These are phyloP conservation scores for Whitmania pigra DNA, from an alignment of 1,140 invertebrate species.

Conservation along the genomic window DNA sequence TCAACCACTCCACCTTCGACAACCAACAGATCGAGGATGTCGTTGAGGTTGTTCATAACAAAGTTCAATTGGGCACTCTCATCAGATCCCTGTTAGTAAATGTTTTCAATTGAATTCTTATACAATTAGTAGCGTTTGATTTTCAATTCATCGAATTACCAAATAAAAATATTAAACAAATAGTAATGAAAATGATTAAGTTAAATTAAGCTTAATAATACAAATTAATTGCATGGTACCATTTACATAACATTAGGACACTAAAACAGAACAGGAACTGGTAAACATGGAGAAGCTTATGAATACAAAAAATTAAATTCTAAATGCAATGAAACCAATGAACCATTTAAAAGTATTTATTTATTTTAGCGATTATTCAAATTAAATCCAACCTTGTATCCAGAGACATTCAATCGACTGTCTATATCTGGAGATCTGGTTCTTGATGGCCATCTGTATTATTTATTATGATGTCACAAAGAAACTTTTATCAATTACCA, in stretches of 20 bases:
- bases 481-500: background rate
- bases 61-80: conserved; percentile 30
- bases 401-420: background rate
- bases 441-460: background rate
- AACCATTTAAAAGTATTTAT: too few species aligned
- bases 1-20: conserved; percentile 32
- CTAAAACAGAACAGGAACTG: too few species aligned
- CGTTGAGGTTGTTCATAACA: conserved; percentile 38
- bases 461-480: background rate
- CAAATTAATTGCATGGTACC: too few species aligned
- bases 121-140: background rate
- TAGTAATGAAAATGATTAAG: too few species aligned
- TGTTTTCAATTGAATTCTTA: background rate
- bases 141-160: background rate
- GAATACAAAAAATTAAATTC: too few species aligned
- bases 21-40: conserved; percentile 39
- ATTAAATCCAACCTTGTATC: background rate
- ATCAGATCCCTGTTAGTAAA: conserved; percentile 22
- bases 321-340: too few species aligned
- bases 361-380: too few species aligned
- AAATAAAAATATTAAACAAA: background rate
- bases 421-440: conserved; percentile 1
- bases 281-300: too few species aligned
- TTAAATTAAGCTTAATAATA: too few species aligned
- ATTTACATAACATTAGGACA: too few species aligned